These are phyloP conservation scores for Chaetura pelagica DNA, from an alignment of 2,113 vertebrate genomes.

Conservation along the genomic window DNA sequence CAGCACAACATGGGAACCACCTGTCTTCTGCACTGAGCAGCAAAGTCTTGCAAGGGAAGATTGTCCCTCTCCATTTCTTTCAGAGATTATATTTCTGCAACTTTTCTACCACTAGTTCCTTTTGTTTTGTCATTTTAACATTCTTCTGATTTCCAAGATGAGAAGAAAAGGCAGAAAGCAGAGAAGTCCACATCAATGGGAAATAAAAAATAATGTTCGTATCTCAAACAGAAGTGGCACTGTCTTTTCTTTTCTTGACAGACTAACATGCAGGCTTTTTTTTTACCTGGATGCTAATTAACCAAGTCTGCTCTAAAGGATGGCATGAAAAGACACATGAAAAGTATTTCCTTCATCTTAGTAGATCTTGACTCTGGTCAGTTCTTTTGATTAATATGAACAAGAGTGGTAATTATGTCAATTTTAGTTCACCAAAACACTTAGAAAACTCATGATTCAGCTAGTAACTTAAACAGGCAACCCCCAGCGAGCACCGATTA, in stretches of 20 bases:
- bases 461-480: neutral
- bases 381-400: neutral
- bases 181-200: neutral
- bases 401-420: neutral
- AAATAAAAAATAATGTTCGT: neutral
- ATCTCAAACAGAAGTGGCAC: neutral
- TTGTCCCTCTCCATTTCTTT: neutral
- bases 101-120: neutral
- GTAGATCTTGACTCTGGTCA: neutral
- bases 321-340: neutral
- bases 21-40: neutral
- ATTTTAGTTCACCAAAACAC: neutral
- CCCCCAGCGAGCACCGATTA: neutral
- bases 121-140: neutral
- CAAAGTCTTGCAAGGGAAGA: neutral
- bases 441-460: neutral
- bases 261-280: neutral
- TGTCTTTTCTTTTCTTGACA: neutral
- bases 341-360: neutral
- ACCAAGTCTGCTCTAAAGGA: neutral
- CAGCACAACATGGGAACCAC: rapidly evolving
- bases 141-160: neutral
- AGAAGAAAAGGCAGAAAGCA: neutral
- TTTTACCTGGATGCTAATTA: neutral
- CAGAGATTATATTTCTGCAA: neutral